Percentiles rank a stretch among this genome's conserved stretches.
These are phyloP conservation scores for Dromaius novaehollandiae DNA, from an alignment of 2,113 vertebrate genomes.

Conservation along the genomic window DNA sequence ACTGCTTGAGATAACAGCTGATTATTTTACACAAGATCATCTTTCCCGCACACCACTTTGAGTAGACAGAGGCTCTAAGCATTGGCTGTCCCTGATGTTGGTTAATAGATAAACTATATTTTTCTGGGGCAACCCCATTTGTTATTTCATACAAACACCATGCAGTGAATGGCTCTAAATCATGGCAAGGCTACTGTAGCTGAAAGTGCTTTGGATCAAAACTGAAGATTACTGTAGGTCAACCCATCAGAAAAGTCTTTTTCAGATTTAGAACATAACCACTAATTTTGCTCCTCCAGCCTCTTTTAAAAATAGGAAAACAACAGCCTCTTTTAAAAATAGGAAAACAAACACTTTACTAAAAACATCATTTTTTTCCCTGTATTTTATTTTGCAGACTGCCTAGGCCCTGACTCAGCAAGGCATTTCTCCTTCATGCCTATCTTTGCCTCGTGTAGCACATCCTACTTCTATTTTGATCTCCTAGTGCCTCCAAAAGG, in stretches of 20 bases:
- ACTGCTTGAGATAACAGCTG: neutral
- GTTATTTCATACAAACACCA: neutral
- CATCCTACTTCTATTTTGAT: neutral
- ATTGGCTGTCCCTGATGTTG: neutral
- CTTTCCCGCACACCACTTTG: accelerated
- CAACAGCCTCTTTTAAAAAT: slow-evolving; percentile 14
- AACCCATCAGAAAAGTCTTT: slow-evolving; percentile 29
- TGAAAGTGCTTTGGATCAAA: neutral
- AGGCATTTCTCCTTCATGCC: neutral
- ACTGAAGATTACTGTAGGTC: neutral
- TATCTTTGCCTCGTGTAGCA: neutral
- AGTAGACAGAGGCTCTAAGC: neutral
- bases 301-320: slow-evolving; percentile 31
- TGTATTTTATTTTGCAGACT: neutral
- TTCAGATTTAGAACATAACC: slow-evolving; percentile 55
- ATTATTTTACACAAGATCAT: neutral
- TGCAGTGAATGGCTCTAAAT: neutral
- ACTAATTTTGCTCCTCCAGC: slow-evolving; percentile 47
- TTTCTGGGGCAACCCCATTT: neutral
- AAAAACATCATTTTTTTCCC: neutral
- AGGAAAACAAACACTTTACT: slow-evolving; percentile 5
- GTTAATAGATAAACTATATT: neutral
- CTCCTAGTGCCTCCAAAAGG: neutral
- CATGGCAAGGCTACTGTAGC: neutral
- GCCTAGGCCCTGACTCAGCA: slow-evolving; percentile 20